A percentile compares a stretch with the other conserved stretches of the same genome.
phyloP scores from a whole-genome alignment of 2,888 invertebrate species.

The Volucella bombylans region DNA sequence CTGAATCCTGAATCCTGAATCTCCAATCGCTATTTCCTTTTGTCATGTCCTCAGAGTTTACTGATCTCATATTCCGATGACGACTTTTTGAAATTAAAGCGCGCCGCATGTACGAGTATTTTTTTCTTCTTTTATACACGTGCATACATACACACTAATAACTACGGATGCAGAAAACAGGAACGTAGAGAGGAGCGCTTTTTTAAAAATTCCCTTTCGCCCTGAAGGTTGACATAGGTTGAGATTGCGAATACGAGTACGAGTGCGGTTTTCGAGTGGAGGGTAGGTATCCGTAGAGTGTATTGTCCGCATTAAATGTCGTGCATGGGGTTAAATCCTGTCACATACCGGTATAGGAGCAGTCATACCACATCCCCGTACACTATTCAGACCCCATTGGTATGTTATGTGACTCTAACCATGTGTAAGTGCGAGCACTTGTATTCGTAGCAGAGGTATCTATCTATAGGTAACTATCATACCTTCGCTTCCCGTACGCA shows the following conservation, averaged over 20 bases:
- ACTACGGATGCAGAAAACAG: slow-evolving; percentile 42
- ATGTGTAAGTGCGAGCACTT: slow-evolving; percentile 34
- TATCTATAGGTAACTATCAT: background rate
- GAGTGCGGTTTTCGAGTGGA: slow-evolving; percentile 8
- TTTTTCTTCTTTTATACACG: slow-evolving; percentile 31
- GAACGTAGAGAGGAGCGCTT: slow-evolving; percentile 43
- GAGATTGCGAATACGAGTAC: too few species aligned
- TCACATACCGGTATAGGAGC: slow-evolving; percentile 57
- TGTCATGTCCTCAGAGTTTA: slow-evolving; percentile 56
- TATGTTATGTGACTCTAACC: slow-evolving; percentile 52
- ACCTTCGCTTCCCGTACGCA: background rate
- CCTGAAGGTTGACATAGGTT: slow-evolving; percentile 59
- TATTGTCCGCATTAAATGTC: slow-evolving; percentile 68
- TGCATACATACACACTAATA: background rate
- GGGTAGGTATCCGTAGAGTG: slow-evolving; percentile 41
- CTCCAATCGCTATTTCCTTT: slow-evolving; percentile 3
- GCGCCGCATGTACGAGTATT: slow-evolving; percentile 48
- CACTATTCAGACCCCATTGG: slow-evolving; percentile 44
- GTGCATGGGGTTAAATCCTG: slow-evolving; percentile 62
- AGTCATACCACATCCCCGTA: slow-evolving; percentile 41
- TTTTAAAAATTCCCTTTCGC: slow-evolving; percentile 44
- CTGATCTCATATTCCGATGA: slow-evolving; percentile 73
- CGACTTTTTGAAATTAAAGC: slow-evolving; percentile 66
- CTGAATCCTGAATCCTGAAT: background rate
- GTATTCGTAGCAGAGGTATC: slow-evolving; percentile 34